Base-by-base conservation (phyloP, 2,888 invertebrate genomes). In the Heliconius ismenius region DNA sequence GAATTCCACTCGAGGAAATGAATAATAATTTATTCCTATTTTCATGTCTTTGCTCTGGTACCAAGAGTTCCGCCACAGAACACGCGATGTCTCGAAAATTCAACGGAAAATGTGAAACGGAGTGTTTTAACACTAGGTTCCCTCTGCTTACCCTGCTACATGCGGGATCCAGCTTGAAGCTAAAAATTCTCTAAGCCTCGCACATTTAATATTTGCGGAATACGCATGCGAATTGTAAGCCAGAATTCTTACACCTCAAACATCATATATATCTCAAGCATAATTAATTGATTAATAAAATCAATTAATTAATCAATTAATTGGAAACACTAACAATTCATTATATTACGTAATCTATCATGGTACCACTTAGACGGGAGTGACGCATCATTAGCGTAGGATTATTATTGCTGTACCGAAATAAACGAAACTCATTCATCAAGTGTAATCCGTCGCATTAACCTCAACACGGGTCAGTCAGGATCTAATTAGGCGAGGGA, bases 381-480 rank as follows among this genome's bases (percentile, higher is more conserved):
- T 54, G 78, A 80, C 76, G 80, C 75, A 79, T 82, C 80, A 81
- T 82, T 81, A 81, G 80, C 64, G 62, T 28, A 68, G 79, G 81
- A 81, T 80, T 79, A 79, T 77, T 80, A 77, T 80, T 76, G 75
- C 75, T 81, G 80, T 79, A 76, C 77, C 78, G 69, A 79, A 79
- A 75, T 81, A 76, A 77, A 78, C 78, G 81, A 79, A 80, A 81
- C 78, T 81, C 82, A 83, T 83, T 82, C 79, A 79, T 82, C 83
- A 83, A 78, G 74, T 72, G 78, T 82, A 83, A 83, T 82, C 81
- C 81, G 69, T 72, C 74, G 80, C 75, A 79, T 81, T 82, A 58
- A 81, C 80, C 78, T 58, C 79, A 79, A 82, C 79, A 81, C 74
- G 81, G 79, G 78, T 75, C 81, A 76, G 78, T 81, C 81, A 78